Percentiles rank a stretch among this genome's conserved stretches.
phyloP scores from a whole-genome alignment of 2,888 invertebrate genomes.

The Tiphia femorata region DNA sequence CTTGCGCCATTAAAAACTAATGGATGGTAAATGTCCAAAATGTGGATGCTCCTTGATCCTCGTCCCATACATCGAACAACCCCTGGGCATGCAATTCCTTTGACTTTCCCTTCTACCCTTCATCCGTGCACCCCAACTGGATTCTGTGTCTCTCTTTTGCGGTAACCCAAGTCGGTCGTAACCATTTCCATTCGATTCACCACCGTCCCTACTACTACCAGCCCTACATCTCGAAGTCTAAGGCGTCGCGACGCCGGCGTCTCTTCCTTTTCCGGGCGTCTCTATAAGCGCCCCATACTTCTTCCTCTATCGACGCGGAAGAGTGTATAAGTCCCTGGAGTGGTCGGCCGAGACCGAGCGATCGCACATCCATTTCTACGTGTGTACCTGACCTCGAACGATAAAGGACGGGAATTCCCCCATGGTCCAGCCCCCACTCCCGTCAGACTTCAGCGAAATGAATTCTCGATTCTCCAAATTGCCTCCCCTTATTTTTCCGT shows the following conservation, averaged over 20 bases:
- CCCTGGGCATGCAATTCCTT: too few relatives aligned
- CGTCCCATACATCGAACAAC: too few relatives aligned
- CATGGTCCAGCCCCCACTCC: too few relatives aligned
- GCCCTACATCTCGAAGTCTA: too few relatives aligned
- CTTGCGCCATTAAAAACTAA: too few relatives aligned
- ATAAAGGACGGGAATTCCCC: neutral
- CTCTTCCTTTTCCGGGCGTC: neutral
- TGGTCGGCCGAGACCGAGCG: neutral
- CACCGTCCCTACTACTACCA: too few relatives aligned
- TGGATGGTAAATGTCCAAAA: too few relatives aligned
- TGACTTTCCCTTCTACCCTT: too few relatives aligned
- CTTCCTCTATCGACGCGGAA: neutral
- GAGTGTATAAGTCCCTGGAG: constrained; percentile 4
- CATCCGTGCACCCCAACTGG: too few relatives aligned
- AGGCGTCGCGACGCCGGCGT: too few relatives aligned
- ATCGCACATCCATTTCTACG: neutral
- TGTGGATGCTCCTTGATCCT: too few relatives aligned
- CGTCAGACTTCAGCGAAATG: neutral
- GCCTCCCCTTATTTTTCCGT: too few relatives aligned
- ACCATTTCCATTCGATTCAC: constrained; percentile 5
- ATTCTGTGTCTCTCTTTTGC: neutral
- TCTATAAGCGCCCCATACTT: neutral
- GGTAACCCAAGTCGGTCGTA: neutral
- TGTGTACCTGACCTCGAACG: neutral
- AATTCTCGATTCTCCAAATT: neutral